Conservation (phyloP, 2,797 vertebrate genomes). For the Vireo griseus region DNA sequence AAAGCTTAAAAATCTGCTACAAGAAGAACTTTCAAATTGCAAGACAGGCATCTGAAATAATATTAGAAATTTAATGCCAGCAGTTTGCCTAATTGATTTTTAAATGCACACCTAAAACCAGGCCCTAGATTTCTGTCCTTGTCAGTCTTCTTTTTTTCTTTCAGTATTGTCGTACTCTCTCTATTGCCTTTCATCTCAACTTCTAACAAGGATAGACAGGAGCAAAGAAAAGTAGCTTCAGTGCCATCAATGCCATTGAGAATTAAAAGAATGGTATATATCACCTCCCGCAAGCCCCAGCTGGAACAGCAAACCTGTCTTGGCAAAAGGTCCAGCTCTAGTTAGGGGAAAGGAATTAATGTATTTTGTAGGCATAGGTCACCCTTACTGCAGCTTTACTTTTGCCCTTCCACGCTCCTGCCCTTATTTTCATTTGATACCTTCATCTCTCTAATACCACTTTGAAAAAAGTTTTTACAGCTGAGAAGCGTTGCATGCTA, state of each 20-base stretch:
- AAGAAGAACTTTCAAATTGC: not conserved
- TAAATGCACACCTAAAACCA: slow-evolving; percentile 24
- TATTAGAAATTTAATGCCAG: slow-evolving; percentile 18
- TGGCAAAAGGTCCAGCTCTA: not conserved
- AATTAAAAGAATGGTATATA: not conserved
- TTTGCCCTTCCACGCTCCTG: not conserved
- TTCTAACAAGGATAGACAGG: not conserved
- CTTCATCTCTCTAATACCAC: not conserved
- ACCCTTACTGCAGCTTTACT: not conserved
- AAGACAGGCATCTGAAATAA: slow-evolving; percentile 16
- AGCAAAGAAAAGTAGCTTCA: not conserved
- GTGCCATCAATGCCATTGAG: not conserved
- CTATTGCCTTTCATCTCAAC: not conserved
- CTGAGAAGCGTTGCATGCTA: not conserved
- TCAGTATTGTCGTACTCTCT: not conserved
- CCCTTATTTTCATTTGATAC: not conserved
- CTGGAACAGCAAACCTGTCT: not conserved
- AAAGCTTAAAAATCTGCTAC: not conserved
- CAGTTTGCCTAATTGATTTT: slow-evolving; percentile 30
- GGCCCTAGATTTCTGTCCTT: not conserved
- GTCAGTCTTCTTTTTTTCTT: not conserved
- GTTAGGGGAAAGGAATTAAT: not conserved
- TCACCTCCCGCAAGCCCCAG: not conserved
- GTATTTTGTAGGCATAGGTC: not conserved
- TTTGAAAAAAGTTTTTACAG: not conserved